Evolutionary conservation across 2,797 vertebrate genomes (phyloP).

Genomic region (Prionace glauca): DNA sequence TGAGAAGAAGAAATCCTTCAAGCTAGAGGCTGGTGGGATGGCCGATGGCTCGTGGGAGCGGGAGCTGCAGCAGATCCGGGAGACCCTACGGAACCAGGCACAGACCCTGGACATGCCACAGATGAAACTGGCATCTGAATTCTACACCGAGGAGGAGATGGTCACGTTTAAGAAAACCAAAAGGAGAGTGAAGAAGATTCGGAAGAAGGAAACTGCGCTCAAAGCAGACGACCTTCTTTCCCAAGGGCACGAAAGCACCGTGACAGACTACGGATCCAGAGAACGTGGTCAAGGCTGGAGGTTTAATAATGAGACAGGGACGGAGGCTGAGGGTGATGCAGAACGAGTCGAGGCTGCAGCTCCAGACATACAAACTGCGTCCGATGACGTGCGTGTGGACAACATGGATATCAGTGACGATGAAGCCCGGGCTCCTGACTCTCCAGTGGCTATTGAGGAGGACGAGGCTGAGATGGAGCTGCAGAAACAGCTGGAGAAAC

Average conservation of each 20-base stretch:
- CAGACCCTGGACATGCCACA: slow-evolving; percentile 67
- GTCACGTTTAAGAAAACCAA: slow-evolving; percentile 82
- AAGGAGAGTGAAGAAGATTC: slow-evolving; percentile 72
- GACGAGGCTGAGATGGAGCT: slow-evolving; percentile 81
- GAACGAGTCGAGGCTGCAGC: neutral
- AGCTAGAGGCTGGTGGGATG: slow-evolving; percentile 64
- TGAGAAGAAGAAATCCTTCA: slow-evolving; percentile 79
- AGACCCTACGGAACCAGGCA: slow-evolving; percentile 67
- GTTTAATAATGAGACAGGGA: slow-evolving; percentile 36
- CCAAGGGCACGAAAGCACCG: slow-evolving; percentile 57
- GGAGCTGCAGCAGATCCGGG: slow-evolving; percentile 73
- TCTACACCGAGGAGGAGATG: slow-evolving; percentile 80
- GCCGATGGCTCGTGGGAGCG: slow-evolving; percentile 72
- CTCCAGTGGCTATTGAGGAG: slow-evolving; percentile 65
- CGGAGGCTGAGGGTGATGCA: slow-evolving; percentile 29
- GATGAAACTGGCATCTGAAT: slow-evolving; percentile 71
- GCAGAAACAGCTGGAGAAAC: slow-evolving; percentile 86
- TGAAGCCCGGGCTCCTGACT: slow-evolving; percentile 47
- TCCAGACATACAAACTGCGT: slow-evolving; percentile 48
- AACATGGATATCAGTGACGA: slow-evolving; percentile 88
- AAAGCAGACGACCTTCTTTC: slow-evolving; percentile 53
- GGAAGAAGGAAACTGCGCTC: slow-evolving; percentile 69
- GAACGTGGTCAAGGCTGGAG: slow-evolving; percentile 50
- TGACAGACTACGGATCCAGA: slow-evolving; percentile 76
- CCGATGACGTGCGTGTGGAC: slow-evolving; percentile 72